Percentiles rank a stretch among this genome's conserved stretches.
phyloP scores from a whole-genome alignment of 2,888 invertebrate species.

The Tinea pellionella region DNA sequence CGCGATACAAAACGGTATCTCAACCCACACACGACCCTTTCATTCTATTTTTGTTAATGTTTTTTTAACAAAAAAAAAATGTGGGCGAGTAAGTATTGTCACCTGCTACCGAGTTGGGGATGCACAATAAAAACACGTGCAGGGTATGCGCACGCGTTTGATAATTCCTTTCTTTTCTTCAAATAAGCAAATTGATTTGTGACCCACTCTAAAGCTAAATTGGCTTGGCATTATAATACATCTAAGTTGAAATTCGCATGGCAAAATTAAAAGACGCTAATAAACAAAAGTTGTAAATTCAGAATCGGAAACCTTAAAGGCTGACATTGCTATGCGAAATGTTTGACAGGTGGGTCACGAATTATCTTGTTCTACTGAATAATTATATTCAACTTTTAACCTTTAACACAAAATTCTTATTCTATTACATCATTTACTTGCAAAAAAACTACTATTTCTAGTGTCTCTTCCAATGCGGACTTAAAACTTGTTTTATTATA shows the following conservation, averaged over 20 bases:
- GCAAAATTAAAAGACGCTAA: too few species aligned
- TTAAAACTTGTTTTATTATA: neutral
- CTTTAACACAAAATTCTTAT: too few species aligned
- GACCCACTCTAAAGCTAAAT: too few species aligned
- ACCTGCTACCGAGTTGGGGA: constrained; percentile 7
- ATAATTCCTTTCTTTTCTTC: neutral
- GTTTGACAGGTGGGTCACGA: too few species aligned
- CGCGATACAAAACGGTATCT: neutral
- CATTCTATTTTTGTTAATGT: neutral
- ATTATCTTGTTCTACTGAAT: neutral
- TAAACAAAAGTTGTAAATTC: too few species aligned
- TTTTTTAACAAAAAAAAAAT: neutral
- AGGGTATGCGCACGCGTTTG: constrained; percentile 6
- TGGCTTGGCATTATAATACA: too few species aligned
- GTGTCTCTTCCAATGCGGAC: neutral
- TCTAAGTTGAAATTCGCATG: too few species aligned
- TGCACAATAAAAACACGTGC: neutral
- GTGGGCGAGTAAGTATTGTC: neutral
- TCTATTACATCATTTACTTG: too few species aligned
- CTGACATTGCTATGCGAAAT: too few species aligned
- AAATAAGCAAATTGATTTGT: too few species aligned
- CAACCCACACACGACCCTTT: constrained; percentile 12
- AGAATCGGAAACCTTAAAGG: too few species aligned
- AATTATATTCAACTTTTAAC: neutral
- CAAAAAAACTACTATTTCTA: neutral